phyloP scores from a whole-genome alignment of 2,888 invertebrate species.

The Mimas tiliae region DNA sequence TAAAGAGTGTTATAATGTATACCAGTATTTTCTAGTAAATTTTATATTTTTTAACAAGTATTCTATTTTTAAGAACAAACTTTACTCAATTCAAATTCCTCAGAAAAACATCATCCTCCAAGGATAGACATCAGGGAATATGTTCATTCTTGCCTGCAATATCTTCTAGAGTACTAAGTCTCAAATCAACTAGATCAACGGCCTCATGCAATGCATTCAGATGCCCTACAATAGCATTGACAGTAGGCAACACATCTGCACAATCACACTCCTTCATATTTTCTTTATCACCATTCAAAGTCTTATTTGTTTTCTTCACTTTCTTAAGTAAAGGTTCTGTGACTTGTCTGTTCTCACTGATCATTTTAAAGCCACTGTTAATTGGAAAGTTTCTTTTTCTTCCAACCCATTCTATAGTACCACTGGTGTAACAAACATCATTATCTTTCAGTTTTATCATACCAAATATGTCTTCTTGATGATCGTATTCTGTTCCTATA shows the following conservation, averaged over 20 bases:
- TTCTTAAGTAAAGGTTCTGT: constrained; percentile 57
- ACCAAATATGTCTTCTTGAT: constrained; percentile 65
- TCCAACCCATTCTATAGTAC: constrained; percentile 79
- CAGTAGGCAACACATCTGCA: constrained; percentile 75
- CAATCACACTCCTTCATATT: constrained; percentile 68
- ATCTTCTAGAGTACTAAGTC: constrained; percentile 81
- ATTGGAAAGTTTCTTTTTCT: constrained; percentile 72
- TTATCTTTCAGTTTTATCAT: constrained; percentile 74
- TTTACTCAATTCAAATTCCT: constrained; percentile 6
- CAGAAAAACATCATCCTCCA: constrained; percentile 29
- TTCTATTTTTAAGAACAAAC: neutral
- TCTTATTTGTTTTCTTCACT: constrained; percentile 53
- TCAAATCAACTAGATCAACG: constrained; percentile 81
- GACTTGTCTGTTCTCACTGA: constrained; percentile 50
- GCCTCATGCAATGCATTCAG: constrained; percentile 83
- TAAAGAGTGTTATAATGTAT: constrained; percentile 33
- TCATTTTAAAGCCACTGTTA: constrained; percentile 75
- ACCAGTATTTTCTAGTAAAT: constrained; percentile 40
- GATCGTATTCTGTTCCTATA: constrained; percentile 38
- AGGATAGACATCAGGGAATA: constrained; percentile 42
- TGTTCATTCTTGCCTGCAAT: constrained; percentile 36
- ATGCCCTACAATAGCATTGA: constrained; percentile 83
- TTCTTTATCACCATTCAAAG: constrained; percentile 44
- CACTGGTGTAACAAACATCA: constrained; percentile 80
- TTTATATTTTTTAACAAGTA: constrained; percentile 35